phyloP scores from a whole-genome alignment of 2,888 invertebrate species.

The Stratiomys singularior region DNA sequence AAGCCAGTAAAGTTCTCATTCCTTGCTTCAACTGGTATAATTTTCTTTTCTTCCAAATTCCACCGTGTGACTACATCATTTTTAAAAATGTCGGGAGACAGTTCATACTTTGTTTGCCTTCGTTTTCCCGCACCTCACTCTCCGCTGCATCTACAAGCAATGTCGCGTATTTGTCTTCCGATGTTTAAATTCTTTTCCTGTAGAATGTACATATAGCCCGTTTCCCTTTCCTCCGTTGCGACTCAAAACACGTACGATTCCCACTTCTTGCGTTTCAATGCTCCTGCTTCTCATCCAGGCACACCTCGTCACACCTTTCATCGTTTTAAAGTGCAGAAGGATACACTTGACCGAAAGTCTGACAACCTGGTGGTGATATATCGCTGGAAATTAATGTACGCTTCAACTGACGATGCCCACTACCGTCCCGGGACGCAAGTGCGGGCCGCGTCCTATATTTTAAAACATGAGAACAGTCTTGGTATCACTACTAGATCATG shows the following conservation, averaged over 20 bases:
- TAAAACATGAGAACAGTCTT: slow-evolving; percentile 30
- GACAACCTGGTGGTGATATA: slow-evolving; percentile 41
- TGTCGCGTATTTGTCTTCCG: slow-evolving; percentile 9
- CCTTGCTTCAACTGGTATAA: background rate
- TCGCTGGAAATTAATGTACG: slow-evolving; percentile 41
- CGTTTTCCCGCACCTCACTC: no score
- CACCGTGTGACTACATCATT: no score
- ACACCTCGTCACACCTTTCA: slow-evolving; percentile 32
- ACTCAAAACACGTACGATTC: slow-evolving; percentile 17
- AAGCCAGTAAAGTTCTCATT: background rate
- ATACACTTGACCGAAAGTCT: slow-evolving; percentile 45
- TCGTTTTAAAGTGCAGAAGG: slow-evolving; percentile 29
- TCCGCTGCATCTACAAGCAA: background rate
- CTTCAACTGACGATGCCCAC: slow-evolving; percentile 22
- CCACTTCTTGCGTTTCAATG: background rate
- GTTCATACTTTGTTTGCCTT: no score
- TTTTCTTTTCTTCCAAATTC: no score
- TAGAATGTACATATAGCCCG: background rate
- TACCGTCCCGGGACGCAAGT: background rate
- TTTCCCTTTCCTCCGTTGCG: background rate
- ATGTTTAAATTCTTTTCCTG: slow-evolving; percentile 13
- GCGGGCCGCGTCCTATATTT: slow-evolving; percentile 30
- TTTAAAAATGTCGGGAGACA: no score
- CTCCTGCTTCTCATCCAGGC: background rate
- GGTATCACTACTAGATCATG: slow-evolving; percentile 38